phyloP scores from a whole-genome alignment of 2,888 invertebrate species.

The Coenonympha arcania region DNA sequence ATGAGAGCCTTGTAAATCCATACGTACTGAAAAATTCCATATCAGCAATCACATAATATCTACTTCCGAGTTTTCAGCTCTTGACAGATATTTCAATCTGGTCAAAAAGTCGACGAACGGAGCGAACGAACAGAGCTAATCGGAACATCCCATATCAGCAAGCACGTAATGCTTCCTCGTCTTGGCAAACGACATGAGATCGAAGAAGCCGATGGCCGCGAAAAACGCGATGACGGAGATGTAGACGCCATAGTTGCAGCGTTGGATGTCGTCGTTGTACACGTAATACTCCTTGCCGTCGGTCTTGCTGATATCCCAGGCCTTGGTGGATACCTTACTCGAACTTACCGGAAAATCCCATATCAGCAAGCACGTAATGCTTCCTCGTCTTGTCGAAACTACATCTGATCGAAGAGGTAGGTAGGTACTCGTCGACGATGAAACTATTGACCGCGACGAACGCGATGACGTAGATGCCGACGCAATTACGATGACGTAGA shows the following conservation, averaged over 20 bases:
- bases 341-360: conserved; percentile 90
- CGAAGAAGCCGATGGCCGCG: conserved; percentile 91
- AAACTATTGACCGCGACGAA: conserved; percentile 91
- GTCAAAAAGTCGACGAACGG: too few relatives aligned
- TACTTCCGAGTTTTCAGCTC: too few relatives aligned
- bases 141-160: conserved; percentile 92
- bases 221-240: conserved; percentile 95
- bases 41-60: too few relatives aligned
- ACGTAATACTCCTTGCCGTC: conserved; percentile 82
- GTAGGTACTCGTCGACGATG: conserved; percentile 93
- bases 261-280: conserved; percentile 88
- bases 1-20: too few relatives aligned
- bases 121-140: too few relatives aligned
- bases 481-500: too few relatives aligned
- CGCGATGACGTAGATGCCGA: conserved; percentile 93
- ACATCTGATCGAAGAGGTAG: conserved; percentile 97
- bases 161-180: conserved; percentile 96
- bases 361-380: conserved; percentile 92
- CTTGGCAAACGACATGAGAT: conserved; percentile 97
- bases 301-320: conserved; percentile 78
- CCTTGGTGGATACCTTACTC: conserved; percentile 93
- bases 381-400: conserved; percentile 98
- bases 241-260: conserved; percentile 96
- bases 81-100: too few relatives aligned
- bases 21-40: too few relatives aligned